Evolutionary conservation across 92 coral and sea anemone species (phyloP).

Genomic region (Palythoa heliodiscus): DNA sequence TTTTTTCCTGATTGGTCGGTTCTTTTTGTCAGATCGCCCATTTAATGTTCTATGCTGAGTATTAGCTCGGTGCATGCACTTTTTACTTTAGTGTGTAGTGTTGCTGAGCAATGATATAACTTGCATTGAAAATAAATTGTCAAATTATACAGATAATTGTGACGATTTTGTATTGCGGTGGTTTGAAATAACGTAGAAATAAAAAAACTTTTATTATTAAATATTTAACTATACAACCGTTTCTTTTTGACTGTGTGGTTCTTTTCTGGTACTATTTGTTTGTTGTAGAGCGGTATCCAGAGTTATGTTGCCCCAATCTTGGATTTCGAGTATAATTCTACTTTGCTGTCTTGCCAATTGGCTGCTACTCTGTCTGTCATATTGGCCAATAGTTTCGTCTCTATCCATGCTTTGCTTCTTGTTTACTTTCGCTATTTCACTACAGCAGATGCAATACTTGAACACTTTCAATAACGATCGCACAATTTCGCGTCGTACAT

Average conservation of each 20-base stretch:
- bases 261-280: not conserved
- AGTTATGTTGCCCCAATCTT: not conserved
- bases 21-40: too few species aligned
- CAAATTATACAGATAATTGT: too few species aligned
- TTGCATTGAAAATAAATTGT: too few species aligned
- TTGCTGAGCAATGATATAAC: too few species aligned
- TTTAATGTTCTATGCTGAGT: too few species aligned
- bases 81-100: too few species aligned
- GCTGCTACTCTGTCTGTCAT: not conserved
- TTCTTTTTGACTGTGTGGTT: constrained; percentile 3
- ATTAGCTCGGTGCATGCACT: too few species aligned
- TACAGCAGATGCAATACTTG: not conserved
- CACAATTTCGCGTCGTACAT: constrained; percentile 49
- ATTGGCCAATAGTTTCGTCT: not conserved
- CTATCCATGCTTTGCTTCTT: not conserved
- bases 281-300: not conserved
- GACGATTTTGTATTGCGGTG: too few species aligned
- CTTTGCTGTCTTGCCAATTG: not conserved
- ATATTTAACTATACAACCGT: constrained; percentile 5
- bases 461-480: not conserved
- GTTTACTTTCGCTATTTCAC: not conserved
- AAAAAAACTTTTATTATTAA: not conserved
- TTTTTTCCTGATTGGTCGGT: too few species aligned
- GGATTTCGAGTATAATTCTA: not conserved
- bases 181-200: too few species aligned